A percentile compares a stretch with the other conserved stretches of the same genome.
Evolutionary conservation across 2,113 vertebrate species (phyloP).

Genomic region (Acrocephalus arundinaceus): DNA sequence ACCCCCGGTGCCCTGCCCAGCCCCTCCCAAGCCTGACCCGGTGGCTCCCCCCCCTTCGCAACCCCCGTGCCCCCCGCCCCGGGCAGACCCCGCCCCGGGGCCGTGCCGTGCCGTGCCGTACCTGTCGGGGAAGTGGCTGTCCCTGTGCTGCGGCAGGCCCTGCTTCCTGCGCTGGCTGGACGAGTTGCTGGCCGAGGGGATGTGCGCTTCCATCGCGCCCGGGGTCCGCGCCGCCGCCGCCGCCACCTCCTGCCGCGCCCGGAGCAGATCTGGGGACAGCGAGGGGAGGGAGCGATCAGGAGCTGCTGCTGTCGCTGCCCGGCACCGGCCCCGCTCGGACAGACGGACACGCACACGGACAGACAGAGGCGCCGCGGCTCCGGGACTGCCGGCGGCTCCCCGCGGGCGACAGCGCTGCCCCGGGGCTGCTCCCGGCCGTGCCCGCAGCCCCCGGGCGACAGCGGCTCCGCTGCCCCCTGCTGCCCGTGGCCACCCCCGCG

Average conservation of each 20-base stretch:
- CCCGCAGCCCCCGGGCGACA: not conserved
- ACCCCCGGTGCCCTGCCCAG: fast-evolving
- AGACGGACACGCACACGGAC: not conserved
- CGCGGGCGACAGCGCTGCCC: not conserved
- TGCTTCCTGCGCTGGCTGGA: constrained; percentile 92
- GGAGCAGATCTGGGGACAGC: constrained; percentile 81
- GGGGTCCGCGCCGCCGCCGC: constrained; percentile 82
- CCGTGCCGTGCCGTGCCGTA: constrained; percentile 38
- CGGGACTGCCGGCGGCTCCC: not conserved
- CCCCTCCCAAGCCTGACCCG: not conserved
- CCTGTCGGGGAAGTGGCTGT: constrained; percentile 90
- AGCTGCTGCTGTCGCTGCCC: not conserved
- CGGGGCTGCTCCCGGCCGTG: not conserved
- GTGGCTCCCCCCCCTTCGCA: no score
- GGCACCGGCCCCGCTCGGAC: not conserved
- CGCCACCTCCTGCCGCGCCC: constrained; percentile 87
- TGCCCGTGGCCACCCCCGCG: no score
- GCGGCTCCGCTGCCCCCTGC: not conserved
- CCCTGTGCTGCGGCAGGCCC: constrained; percentile 88
- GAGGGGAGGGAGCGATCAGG: not conserved
- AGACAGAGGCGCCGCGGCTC: not conserved
- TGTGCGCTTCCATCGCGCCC: constrained; percentile 86
- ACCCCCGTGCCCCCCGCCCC: no score
- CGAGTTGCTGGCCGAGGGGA: constrained; percentile 75
- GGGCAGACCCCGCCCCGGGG: not conserved